These are phyloP conservation scores for Clarias magur DNA, from an alignment of 2,113 vertebrate species.

Conservation along the genomic window DNA sequence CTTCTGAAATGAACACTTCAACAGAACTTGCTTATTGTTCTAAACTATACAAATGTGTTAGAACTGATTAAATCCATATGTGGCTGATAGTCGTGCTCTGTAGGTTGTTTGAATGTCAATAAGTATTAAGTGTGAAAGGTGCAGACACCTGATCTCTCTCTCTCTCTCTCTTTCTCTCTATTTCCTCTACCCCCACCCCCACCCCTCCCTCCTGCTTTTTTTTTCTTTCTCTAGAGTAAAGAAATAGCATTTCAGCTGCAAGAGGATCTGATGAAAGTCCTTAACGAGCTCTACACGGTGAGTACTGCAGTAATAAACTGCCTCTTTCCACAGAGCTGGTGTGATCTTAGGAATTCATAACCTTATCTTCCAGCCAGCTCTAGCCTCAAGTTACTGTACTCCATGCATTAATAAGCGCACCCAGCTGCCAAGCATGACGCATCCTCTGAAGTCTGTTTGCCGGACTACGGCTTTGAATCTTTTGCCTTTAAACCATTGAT, in stretches of 20 bases:
- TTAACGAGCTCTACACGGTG: conserved; percentile 98
- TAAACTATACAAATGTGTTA: neutral
- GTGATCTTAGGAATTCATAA: conserved; percentile 4
- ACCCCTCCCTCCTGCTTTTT: conserved; percentile 22
- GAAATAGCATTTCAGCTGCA: conserved; percentile 50
- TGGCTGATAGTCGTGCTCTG: neutral
- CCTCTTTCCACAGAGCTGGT: neutral
- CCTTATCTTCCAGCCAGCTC: neutral
- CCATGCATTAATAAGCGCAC: neutral
- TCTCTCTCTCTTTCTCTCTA: conserved; percentile 3
- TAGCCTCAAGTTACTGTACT: neutral
- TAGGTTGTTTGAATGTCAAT: conserved; percentile 12
- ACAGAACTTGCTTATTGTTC: neutral
- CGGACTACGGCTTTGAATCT: neutral
- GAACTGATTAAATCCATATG: neutral
- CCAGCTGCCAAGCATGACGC: conserved; percentile 1
- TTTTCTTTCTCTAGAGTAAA: conserved; percentile 41
- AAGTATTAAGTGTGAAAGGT: neutral
- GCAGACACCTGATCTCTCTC: conserved; percentile 32
- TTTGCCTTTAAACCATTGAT: conserved; percentile 44
- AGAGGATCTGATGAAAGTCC: conserved; percentile 94
- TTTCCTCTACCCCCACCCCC: conserved; percentile 61
- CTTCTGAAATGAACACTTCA: neutral
- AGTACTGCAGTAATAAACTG: conserved; percentile 64
- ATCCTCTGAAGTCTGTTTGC: neutral